A percentile compares a stretch with the other conserved stretches of the same genome.
Evolutionary conservation across 2,113 vertebrate species (phyloP).

Genomic region (Petromus typicus): DNA sequence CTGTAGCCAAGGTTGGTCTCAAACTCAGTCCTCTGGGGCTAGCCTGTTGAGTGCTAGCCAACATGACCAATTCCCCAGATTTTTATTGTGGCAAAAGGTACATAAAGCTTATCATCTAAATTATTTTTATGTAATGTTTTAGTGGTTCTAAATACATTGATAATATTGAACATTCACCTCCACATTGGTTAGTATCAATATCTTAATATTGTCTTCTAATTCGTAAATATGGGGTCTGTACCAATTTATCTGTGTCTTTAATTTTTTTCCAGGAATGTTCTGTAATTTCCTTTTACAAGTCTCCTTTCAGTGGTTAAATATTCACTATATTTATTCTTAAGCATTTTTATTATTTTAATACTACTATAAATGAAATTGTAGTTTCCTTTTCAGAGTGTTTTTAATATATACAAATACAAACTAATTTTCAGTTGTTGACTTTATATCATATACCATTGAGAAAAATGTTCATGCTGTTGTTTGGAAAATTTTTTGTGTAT

Average conservation of each 20-base stretch:
- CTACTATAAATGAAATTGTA: background rate
- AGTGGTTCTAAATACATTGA: background rate
- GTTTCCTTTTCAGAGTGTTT: background rate
- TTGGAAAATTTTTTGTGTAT: background rate
- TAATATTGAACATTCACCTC: background rate
- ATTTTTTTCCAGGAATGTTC: background rate
- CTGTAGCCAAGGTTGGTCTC: background rate
- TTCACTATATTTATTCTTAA: background rate
- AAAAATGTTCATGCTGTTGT: background rate
- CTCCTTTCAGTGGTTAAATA: background rate
- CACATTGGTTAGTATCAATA: background rate
- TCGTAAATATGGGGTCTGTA: background rate
- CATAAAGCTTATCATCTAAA: background rate
- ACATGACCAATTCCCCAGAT: background rate
- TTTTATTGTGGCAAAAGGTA: background rate
- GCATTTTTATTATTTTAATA: background rate
- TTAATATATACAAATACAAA: background rate
- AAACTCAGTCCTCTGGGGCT: background rate
- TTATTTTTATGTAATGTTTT: background rate
- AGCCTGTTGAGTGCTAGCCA: background rate
- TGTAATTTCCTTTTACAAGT: background rate
- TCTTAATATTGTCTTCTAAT: background rate
- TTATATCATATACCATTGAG: background rate
- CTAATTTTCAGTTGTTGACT: background rate
- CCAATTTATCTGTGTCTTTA: background rate